These are phyloP conservation scores for Kryphioiulus occultus DNA, from an alignment of 2,888 invertebrate species.

Conservation along the genomic window DNA sequence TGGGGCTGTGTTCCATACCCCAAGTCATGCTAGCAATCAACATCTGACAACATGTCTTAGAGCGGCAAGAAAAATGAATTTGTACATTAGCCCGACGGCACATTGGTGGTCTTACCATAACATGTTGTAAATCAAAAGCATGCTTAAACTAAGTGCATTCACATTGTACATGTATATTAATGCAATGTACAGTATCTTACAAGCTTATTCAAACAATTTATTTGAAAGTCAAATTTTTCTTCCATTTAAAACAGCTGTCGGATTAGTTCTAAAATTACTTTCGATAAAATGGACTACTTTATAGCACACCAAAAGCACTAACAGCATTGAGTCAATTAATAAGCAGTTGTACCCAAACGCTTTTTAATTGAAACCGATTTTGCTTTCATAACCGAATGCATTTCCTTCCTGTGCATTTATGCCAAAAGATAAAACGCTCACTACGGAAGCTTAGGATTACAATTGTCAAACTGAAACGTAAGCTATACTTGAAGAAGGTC, in stretches of 20 bases:
- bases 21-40: too few species aligned
- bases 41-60: too few species aligned
- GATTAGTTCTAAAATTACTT: not conserved
- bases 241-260: not conserved
- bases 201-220: too few species aligned
- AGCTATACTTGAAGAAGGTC: not conserved
- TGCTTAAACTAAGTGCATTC: too few species aligned
- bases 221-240: too few species aligned
- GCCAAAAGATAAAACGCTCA: not conserved
- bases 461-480: slow-evolving; percentile 2
- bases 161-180: too few species aligned
- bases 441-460: not conserved
- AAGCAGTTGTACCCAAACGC: not conserved
- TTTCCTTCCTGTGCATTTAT: not conserved
- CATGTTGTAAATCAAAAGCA: too few species aligned
- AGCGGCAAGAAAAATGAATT: too few species aligned
- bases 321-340: not conserved
- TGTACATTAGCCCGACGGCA: too few species aligned
- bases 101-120: too few species aligned
- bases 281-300: not conserved
- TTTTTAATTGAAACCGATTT: not conserved
- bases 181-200: too few species aligned
- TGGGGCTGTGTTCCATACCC: too few species aligned
- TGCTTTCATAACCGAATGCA: not conserved
- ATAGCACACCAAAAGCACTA: not conserved